Conservation (phyloP, 2,797 vertebrate species). For the Aplochiton taeniatus region DNA sequence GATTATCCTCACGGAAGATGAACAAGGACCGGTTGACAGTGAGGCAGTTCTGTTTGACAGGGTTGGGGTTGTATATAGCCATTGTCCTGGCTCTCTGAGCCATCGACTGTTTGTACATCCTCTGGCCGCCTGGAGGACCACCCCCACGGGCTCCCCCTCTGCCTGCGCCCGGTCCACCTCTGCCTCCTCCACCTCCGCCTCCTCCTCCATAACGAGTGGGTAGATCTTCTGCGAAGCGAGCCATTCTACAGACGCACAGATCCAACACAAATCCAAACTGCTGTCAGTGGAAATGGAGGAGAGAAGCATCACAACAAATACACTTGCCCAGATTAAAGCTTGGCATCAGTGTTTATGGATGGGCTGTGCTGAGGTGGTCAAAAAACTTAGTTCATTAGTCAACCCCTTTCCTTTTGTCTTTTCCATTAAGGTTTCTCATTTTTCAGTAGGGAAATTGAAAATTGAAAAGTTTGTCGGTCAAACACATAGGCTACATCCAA, state of each 20-base stretch:
- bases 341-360: conserved; percentile 36
- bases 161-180: conserved; percentile 81
- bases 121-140: conserved; percentile 84
- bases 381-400: conserved; percentile 38
- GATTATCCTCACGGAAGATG: conserved; percentile 98
- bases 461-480: conserved; percentile 49
- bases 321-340: conserved; percentile 61
- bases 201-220: conserved; percentile 91
- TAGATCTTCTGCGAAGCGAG: conserved; percentile 94
- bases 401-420: conserved; percentile 47
- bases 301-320: conserved; percentile 82
- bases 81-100: conserved; percentile 97
- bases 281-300: conserved; percentile 72
- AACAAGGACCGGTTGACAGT: conserved; percentile 99
- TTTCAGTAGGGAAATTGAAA: conserved; percentile 39
- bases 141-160: conserved; percentile 82
- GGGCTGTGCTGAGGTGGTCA: conserved; percentile 16
- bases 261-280: conserved; percentile 80
- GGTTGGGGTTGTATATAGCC: conserved; percentile 99
- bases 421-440: conserved; percentile 42
- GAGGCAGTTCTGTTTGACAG: conserved; percentile 97
- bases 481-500: conserved; percentile 17
- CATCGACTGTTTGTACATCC: conserved; percentile 99
- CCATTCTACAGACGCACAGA: conserved; percentile 88
- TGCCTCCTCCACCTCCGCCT: conserved; percentile 76